A percentile compares a stretch with the other conserved stretches of the same genome.
These are phyloP conservation scores for Frankliniella intonsa DNA, from an alignment of 2,888 invertebrate genomes.

Conservation along the genomic window DNA sequence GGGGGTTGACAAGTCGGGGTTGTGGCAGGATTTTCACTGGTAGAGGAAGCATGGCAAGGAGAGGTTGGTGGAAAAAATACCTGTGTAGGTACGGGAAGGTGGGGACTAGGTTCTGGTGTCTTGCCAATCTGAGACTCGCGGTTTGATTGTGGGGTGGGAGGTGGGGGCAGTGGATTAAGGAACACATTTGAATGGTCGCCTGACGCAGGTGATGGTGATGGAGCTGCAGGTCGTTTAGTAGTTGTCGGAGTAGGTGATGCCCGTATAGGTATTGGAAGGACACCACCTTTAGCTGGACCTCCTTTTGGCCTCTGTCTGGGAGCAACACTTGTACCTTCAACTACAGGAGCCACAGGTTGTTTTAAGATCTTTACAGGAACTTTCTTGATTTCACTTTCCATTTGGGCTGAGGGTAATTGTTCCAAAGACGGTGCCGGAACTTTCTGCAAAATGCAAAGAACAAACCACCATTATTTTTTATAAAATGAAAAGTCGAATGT, in stretches of 20 bases:
- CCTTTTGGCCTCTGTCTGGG: slow-evolving; percentile 79
- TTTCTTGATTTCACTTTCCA: slow-evolving; percentile 63
- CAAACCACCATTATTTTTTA: slow-evolving; percentile 28
- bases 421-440: slow-evolving; percentile 59
- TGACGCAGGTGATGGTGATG: background rate
- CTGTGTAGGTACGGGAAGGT: background rate
- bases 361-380: slow-evolving; percentile 45
- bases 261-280: slow-evolving; percentile 33
- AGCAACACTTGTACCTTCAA: slow-evolving; percentile 73
- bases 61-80: slow-evolving; percentile 28
- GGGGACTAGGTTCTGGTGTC: slow-evolving; percentile 10
- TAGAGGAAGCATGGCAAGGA: slow-evolving; percentile 27
- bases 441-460: slow-evolving; percentile 53
- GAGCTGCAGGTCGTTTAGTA: background rate
- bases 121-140: background rate
- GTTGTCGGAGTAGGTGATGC: slow-evolving; percentile 33
- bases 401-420: slow-evolving; percentile 59
- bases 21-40: slow-evolving; percentile 27
- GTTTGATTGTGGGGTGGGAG: background rate
- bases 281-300: slow-evolving; percentile 37
- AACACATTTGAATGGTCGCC: background rate
- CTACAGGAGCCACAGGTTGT: slow-evolving; percentile 48
- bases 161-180: background rate
- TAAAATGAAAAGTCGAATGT: slow-evolving; percentile 27
- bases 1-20: slow-evolving; percentile 30